A percentile compares a stretch with the other conserved stretches of the same genome.
phyloP scores from a whole-genome alignment of 2,888 invertebrate genomes.

The Micoletzkya japonica region DNA sequence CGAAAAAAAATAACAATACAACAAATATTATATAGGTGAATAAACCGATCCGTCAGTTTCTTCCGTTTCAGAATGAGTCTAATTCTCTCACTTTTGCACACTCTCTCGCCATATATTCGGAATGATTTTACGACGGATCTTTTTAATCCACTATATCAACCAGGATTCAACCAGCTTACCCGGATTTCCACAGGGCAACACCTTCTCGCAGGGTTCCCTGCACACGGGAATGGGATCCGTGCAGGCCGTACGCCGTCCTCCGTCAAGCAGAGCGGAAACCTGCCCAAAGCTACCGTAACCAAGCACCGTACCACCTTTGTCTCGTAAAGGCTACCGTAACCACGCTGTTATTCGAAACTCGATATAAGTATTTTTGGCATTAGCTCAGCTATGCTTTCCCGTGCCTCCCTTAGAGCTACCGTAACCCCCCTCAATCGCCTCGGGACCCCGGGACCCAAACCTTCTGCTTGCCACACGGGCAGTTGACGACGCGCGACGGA shows the following conservation, averaged over 20 bases:
- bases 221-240: constrained; percentile 83
- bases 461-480: constrained; percentile 78
- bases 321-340: background rate
- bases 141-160: background rate
- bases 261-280: constrained; percentile 79
- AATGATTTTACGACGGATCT: no score
- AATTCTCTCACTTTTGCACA: no score
- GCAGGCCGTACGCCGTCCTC: constrained; percentile 71
- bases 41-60: no score
- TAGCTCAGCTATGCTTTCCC: no score
- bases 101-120: no score
- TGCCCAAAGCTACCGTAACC: constrained; percentile 38
- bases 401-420: background rate
- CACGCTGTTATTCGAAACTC: background rate
- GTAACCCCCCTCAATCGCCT: background rate
- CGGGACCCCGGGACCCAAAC: constrained; percentile 60
- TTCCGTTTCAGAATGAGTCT: no score
- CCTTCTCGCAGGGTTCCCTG: constrained; percentile 74
- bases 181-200: constrained; percentile 72
- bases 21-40: background rate
- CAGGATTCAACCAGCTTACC: constrained; percentile 22
- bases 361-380: no score
- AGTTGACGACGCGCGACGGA: constrained; percentile 73
- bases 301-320: background rate
- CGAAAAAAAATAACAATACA: background rate